Base-by-base conservation (phyloP, 1,140 invertebrate genomes). In the Tribolium madens region DNA sequence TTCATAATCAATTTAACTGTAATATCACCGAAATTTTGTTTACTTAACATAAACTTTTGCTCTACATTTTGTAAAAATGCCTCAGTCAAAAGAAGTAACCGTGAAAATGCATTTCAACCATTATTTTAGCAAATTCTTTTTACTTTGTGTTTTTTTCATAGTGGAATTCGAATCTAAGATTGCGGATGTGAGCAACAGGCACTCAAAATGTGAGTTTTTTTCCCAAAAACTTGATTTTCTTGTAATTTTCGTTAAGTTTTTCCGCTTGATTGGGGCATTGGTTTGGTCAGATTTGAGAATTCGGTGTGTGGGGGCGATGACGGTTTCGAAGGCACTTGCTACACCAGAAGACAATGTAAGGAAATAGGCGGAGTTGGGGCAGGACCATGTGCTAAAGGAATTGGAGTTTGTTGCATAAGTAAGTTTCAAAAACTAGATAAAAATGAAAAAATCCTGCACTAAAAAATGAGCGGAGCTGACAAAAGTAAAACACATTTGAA, bases 361-460 rank as follows among this genome's bases (percentile, higher is more conserved):
- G 89, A 90, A 79, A 88, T 91, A 13, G 91, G 90, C 60, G 94
- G 94, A 0, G 89, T 88, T 3, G 87, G 90, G 21, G 91, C 92
- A 1, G 93, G 93, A 9, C 87, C 83, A 2, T 96, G 94, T 84
- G 93, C 93, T 4, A 90, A 90, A 42, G 87, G 88, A 42, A 87
- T 90, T 74, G 90, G 89, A 26, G 89, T 92, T 70, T 96, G 94
- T 84, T 96, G 95, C 82, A 89, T 94, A 71, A 91, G 94, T 96
- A 86, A 91, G 21, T n/a, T n/a, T n/a, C n/a, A n/a, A 26, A 4
- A 26, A 26, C 2, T 26, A 4, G 6, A 26, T 26, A 26, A 26
- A 26, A 26, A n/a, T n/a, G n/a, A 26, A 26, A 26, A 26, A 26
- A 26, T 26, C 21, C n/a, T n/a, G n/a, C n/a, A n/a, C n/a, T n/a